Conservation (phyloP, 1,140 invertebrate genomes). For the Lucilia cuprina region DNA sequence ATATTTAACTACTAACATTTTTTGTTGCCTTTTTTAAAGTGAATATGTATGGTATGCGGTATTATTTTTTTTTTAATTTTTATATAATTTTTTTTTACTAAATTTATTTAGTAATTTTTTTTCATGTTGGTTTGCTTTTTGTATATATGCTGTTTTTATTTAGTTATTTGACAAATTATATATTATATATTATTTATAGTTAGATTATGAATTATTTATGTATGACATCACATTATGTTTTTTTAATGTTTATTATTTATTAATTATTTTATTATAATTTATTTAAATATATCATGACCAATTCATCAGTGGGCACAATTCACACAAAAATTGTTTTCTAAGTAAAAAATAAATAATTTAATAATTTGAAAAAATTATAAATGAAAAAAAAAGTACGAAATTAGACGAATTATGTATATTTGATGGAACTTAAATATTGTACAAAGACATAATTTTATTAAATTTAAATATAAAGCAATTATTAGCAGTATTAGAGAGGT, state of each 20-base stretch:
- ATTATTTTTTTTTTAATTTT: slow-evolving; percentile 1
- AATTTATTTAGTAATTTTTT: background rate
- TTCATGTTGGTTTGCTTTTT: background rate
- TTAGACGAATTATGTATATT: background rate
- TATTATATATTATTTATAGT: slow-evolving; percentile 27
- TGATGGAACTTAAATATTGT: background rate
- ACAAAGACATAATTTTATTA: background rate
- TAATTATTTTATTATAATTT: slow-evolving; percentile 25
- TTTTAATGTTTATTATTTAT: slow-evolving; percentile 18
- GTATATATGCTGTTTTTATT: slow-evolving; percentile 19
- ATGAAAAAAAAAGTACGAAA: no score
- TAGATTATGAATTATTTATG: background rate
- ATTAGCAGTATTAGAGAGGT: slow-evolving; percentile 9
- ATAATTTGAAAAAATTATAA: background rate
- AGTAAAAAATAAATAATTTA: background rate
- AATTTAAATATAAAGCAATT: slow-evolving; percentile 3
- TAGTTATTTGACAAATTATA: slow-evolving; percentile 22
- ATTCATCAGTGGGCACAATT: slow-evolving; percentile 19
- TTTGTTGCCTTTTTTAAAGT: slow-evolving; percentile 33
- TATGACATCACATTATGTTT: slow-evolving; percentile 33
- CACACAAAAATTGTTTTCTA: slow-evolving; percentile 7
- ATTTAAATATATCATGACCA: slow-evolving; percentile 5
- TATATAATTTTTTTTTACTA: slow-evolving; percentile 9
- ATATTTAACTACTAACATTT: slow-evolving; percentile 32
- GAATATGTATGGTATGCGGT: slow-evolving; percentile 24